Conservation (phyloP, 2,797 vertebrate genomes). For the Nasua narica region DNA sequence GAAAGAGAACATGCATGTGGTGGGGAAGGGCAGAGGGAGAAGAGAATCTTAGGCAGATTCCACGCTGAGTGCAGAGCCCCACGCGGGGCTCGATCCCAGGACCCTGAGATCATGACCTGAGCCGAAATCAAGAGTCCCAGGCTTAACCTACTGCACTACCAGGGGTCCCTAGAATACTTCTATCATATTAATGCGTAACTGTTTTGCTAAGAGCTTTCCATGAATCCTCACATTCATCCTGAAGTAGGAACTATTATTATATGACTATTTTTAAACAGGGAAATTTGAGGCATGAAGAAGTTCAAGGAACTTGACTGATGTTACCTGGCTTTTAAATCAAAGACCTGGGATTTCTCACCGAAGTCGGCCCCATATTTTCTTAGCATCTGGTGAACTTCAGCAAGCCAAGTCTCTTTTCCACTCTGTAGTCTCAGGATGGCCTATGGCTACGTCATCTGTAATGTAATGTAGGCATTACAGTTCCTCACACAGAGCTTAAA, state of each 20-base stretch:
- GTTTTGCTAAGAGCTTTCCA: background rate
- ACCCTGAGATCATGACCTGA: background rate
- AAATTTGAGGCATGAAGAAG: background rate
- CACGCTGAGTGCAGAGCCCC: background rate
- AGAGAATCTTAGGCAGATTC: background rate
- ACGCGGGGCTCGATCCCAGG: background rate
- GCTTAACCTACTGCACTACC: background rate
- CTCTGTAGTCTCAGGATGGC: background rate
- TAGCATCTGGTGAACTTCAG: background rate
- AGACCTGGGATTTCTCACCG: background rate
- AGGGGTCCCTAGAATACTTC: background rate
- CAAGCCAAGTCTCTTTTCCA: background rate
- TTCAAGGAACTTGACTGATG: background rate
- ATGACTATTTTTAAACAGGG: background rate
- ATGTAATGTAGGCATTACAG: background rate
- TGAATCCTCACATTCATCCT: background rate
- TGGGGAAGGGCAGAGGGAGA: background rate
- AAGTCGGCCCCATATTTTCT: background rate
- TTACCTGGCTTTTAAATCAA: background rate
- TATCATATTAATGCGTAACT: background rate
- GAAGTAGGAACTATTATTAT: background rate
- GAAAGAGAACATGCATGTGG: background rate
- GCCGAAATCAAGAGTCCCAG: background rate
- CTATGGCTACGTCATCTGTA: background rate
- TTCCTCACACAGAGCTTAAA: conserved; percentile 8